Evolutionary conservation across 1,140 invertebrate species (phyloP), one percentile per base, ranked within the genome.

Genomic region (Drosophila repletoides): DNA sequence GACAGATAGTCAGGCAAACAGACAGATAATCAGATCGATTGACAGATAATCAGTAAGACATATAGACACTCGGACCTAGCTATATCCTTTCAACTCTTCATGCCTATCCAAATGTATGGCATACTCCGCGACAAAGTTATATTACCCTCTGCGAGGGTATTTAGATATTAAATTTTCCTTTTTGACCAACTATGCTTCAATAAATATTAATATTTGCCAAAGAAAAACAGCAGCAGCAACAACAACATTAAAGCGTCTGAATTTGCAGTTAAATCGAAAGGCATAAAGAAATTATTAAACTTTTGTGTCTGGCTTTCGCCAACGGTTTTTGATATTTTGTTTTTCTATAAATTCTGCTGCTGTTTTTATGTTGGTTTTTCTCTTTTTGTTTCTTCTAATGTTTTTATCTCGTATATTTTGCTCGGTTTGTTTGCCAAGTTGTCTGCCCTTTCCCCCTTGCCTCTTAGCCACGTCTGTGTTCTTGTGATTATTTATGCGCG

Each of bases 211-310:
- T 60, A 53, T 83, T 80, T 76, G 64, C 49, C 77, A 72, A 73
- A 84, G 34, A 60, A 52, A 22, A 76, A 48, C 24, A 56, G 43
- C 33, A 69, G 15, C 34, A 40, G 53, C 26, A 60, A 29, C 36
- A 36, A 15, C 34, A 46, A 45, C 58, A 69, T 52, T 63, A n/a
- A n/a, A n/a, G n/a, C n/a, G n/a, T 70, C 22, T 29, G 5, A 46
- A 51, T 67, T 68, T 61, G 28, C 55, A 36, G 28, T 63, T 64
- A 74, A 73, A 69, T 73, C 46, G 56, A 55, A 73, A 77, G 43
- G 51, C 79, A 84, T 73, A 77, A 81, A 81, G 66, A 52, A 69
- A 83, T 70, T 69, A 73, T 81, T 77, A 70, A 81, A 65, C 69
- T 61, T 72, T 83, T 33, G 61, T 76, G 68, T 83, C 63, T 76